Conservation (phyloP, 2,888 invertebrate genomes). For the Drosophila lutescens region DNA sequence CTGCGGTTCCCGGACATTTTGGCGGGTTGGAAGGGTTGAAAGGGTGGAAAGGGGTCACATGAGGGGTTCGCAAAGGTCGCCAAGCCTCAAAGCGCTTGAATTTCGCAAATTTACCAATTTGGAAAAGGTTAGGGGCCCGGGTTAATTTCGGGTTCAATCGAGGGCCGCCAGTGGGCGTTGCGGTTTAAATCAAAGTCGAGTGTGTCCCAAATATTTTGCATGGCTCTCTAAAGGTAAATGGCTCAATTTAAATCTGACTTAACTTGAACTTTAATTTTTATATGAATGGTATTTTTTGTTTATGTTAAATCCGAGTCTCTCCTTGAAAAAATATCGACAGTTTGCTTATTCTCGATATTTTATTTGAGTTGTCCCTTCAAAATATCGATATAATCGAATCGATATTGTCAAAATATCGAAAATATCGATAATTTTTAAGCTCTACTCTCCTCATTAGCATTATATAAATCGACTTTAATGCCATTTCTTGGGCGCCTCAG, state of each 20-base stretch:
- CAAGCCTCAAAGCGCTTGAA: constrained; percentile 38
- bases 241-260: not conserved
- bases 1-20: constrained; percentile 41
- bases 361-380: too few species aligned
- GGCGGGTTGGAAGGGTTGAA: not conserved
- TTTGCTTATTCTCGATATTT: too few species aligned
- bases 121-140: constrained; percentile 5
- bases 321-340: too few species aligned
- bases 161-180: constrained; percentile 24
- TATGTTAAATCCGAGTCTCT: too few species aligned
- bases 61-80: constrained; percentile 21
- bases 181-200: constrained; percentile 27
- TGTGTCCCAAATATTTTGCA: not conserved
- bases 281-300: too few species aligned
- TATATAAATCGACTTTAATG: too few species aligned
- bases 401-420: too few species aligned
- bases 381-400: too few species aligned
- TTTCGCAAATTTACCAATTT: constrained; percentile 39
- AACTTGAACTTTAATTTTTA: not conserved
- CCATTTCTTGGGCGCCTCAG: not conserved
- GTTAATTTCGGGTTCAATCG: constrained; percentile 20
- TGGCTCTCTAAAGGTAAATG: not conserved
- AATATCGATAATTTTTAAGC: too few species aligned
- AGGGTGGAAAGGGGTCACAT: not conserved
- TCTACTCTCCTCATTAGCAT: too few species aligned